Conservation (phyloP, 2,113 vertebrate species). For the Cololabis saira region DNA sequence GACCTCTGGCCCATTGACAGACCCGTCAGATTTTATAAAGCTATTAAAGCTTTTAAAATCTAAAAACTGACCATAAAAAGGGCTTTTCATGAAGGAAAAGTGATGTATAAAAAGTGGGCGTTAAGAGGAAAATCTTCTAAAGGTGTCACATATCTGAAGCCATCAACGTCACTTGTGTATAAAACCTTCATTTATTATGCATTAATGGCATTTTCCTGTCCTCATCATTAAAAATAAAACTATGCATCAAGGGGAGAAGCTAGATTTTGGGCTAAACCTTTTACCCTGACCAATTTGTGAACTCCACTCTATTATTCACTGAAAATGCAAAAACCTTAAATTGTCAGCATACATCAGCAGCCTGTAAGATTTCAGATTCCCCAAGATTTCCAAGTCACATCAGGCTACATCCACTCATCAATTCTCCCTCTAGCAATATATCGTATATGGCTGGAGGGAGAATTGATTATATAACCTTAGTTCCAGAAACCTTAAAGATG, state of each 20-base stretch:
- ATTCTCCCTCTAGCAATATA: too few species aligned
- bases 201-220: not conserved
- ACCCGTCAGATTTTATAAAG: too few species aligned
- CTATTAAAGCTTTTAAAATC: too few species aligned
- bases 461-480: not conserved
- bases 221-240: not conserved
- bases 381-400: slow-evolving; percentile 5
- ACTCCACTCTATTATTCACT: not conserved
- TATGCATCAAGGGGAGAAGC: not conserved
- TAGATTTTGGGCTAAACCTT: not conserved
- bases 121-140: too few species aligned
- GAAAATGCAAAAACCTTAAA: not conserved
- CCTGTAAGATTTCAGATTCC: not conserved
- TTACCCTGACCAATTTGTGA: not conserved
- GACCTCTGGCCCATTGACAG: not conserved
- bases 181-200: not conserved
- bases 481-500: not conserved
- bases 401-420: slow-evolving; percentile 2
- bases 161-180: too few species aligned
- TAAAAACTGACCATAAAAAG: too few species aligned
- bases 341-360: not conserved
- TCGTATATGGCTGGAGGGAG: not conserved
- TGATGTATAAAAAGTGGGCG: too few species aligned
- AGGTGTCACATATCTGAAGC: too few species aligned
- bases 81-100: too few species aligned